A percentile compares a stretch with the other conserved stretches of the same genome.
Conservation (phyloP, 2,113 vertebrate genomes). For the Pelvicachromis taeniatus region DNA sequence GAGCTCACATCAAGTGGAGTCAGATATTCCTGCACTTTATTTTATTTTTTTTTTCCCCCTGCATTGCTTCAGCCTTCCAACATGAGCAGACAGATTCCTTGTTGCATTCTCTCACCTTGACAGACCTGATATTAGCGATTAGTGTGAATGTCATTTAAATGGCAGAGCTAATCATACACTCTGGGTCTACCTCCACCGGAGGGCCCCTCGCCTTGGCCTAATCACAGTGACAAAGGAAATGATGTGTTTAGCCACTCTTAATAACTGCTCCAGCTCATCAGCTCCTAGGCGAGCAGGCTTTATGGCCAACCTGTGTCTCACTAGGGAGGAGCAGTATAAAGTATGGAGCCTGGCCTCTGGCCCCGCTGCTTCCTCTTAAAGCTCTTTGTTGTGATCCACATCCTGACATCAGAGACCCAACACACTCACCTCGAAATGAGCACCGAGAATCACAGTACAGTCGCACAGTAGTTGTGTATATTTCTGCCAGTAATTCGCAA, state of each 20-base stretch:
- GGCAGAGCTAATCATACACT: constrained; percentile 72
- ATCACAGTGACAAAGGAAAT: constrained; percentile 65
- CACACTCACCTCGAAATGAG: constrained; percentile 15
- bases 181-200: constrained; percentile 50
- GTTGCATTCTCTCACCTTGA: constrained; percentile 54
- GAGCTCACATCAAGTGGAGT: constrained; percentile 48
- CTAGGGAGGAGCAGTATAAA: neutral
- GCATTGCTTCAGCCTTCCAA: constrained; percentile 16
- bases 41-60: neutral
- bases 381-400: constrained; percentile 30
- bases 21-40: constrained; percentile 35
- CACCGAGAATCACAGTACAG: neutral
- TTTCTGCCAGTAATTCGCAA: neutral
- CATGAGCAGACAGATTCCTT: constrained; percentile 38
- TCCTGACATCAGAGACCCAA: constrained; percentile 31
- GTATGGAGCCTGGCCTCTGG: neutral
- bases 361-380: neutral
- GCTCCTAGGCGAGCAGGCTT: neutral
- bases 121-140: constrained; percentile 69
- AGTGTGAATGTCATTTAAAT: constrained; percentile 75
- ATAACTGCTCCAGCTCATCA: constrained; percentile 64
- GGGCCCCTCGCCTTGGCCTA: constrained; percentile 55
- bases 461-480: neutral
- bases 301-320: neutral
- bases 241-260: constrained; percentile 67